phyloP scores from a whole-genome alignment of 2,113 vertebrate species.

The Candoia aspera region DNA sequence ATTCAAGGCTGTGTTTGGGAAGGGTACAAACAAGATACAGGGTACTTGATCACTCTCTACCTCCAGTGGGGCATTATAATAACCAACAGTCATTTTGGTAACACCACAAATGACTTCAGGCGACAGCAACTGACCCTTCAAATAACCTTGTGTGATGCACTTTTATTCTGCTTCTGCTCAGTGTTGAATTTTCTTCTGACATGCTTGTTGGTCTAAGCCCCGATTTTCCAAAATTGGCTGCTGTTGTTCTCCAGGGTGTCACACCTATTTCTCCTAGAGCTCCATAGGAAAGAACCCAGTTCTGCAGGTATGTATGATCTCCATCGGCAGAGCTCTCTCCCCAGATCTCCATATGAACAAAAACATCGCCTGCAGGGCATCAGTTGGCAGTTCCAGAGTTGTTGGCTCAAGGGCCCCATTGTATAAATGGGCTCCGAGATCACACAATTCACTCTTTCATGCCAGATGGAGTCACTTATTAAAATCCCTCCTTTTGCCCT shows the following conservation, averaged over 20 bases:
- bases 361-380: neutral
- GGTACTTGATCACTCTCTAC: neutral
- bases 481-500: neutral
- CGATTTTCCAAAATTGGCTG: neutral
- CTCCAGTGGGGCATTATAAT: neutral
- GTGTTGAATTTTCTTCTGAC: too few relatives aligned
- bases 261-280: neutral
- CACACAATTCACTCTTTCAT: constrained; percentile 28
- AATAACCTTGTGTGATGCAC: too few relatives aligned
- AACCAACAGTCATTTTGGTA: neutral
- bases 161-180: neutral
- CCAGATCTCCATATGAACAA: neutral
- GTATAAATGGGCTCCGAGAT: neutral
- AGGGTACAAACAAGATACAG: neutral
- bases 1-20: neutral
- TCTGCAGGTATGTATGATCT: neutral
- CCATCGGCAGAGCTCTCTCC: neutral
- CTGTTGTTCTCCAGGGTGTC: neutral
- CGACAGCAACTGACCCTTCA: neutral
- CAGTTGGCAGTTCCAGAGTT: neutral
- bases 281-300: neutral
- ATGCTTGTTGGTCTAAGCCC: neutral
- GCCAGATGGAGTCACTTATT: neutral
- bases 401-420: constrained; percentile 22
- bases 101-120: neutral